phyloP scores from a whole-genome alignment of 2,888 invertebrate genomes.

The Ormyrus thymus region DNA sequence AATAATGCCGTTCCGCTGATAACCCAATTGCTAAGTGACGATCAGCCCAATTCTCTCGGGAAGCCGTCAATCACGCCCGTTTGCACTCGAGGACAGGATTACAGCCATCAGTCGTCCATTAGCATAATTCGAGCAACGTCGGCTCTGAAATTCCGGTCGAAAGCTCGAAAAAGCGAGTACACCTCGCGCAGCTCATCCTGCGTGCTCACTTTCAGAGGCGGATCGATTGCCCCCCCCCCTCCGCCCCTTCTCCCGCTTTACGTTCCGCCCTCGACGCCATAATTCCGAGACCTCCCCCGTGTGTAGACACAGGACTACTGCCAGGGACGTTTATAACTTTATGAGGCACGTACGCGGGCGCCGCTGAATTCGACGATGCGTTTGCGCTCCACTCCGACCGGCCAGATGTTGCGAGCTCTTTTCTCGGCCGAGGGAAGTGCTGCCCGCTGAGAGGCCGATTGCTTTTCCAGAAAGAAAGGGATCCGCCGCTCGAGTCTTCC shows the following conservation, averaged over 20 bases:
- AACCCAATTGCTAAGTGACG: no score
- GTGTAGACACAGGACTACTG: no score
- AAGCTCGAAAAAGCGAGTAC: not conserved
- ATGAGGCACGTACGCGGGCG: not conserved
- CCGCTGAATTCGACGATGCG: conserved; percentile 17
- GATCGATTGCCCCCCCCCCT: conserved; percentile 15
- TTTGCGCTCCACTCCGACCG: not conserved
- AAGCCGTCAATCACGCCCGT: conserved; percentile 3
- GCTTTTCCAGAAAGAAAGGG: no score
- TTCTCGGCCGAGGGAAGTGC: not conserved
- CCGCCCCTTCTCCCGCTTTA: not conserved
- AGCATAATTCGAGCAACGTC: conserved; percentile 6
- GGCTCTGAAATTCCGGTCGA: not conserved
- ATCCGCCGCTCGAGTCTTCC: no score
- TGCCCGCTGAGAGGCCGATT: no score
- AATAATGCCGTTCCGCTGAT: no score
- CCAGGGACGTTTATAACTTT: conserved; percentile 17
- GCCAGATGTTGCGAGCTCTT: not conserved
- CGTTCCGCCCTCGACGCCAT: conserved; percentile 1
- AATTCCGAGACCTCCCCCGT: conserved; percentile 7
- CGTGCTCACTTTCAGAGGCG: conserved; percentile 7
- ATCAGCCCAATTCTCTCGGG: no score
- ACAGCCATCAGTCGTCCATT: conserved; percentile 6
- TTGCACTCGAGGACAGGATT: not conserved
- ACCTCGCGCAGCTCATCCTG: conserved; percentile 10